phyloP scores from a whole-genome alignment of 2,888 invertebrate species.

The Xylota sylvarum region DNA sequence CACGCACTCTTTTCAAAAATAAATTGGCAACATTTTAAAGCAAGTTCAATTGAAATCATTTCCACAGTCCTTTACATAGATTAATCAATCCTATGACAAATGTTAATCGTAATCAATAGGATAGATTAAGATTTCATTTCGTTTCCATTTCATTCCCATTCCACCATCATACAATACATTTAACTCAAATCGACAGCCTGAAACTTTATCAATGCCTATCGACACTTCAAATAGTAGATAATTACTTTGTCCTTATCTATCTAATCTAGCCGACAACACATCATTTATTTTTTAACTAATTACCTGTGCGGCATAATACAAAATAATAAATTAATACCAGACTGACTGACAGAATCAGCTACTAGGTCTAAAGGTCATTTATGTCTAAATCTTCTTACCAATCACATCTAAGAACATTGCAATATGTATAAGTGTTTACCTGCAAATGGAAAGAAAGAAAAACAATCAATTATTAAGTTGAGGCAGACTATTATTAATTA shows the following conservation, averaged over 20 bases:
- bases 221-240: not conserved
- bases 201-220: slow-evolving; percentile 14
- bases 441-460: slow-evolving; percentile 40
- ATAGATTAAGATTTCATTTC: no score
- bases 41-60: no score
- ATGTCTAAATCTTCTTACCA: slow-evolving; percentile 6
- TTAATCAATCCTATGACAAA: no score
- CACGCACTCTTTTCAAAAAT: no score
- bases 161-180: not conserved
- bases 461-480: slow-evolving; percentile 15
- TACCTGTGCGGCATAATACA: slow-evolving; percentile 6
- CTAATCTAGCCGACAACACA: not conserved
- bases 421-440: slow-evolving; percentile 23
- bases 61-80: no score
- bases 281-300: not conserved
- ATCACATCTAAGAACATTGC: not conserved
- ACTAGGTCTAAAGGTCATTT: slow-evolving; percentile 24
- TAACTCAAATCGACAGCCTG: not conserved
- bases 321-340: slow-evolving; percentile 29
- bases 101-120: no score
- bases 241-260: slow-evolving; percentile 36
- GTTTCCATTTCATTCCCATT: no score
- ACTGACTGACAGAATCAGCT: slow-evolving; percentile 27
- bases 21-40: no score
- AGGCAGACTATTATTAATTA: slow-evolving; percentile 4